A percentile compares a stretch with the other conserved stretches of the same genome.
Conservation (phyloP, 2,888 invertebrate species). For the Syrista parreyssii region DNA sequence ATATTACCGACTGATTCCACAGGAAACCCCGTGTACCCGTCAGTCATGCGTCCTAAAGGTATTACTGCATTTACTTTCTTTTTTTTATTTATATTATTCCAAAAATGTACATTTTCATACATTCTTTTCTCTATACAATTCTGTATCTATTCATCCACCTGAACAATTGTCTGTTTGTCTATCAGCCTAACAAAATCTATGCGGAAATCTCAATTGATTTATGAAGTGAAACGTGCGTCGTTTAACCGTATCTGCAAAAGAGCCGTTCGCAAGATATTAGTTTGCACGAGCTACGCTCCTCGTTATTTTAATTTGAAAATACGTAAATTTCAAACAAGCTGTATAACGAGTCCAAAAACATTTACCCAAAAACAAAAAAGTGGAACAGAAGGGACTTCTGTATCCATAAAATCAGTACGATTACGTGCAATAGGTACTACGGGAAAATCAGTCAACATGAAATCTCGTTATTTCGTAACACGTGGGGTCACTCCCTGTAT, state of each 20-base stretch:
- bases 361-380: background rate
- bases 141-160: background rate
- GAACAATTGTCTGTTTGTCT: background rate
- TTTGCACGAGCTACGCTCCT: background rate
- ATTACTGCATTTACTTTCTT: conserved; percentile 52
- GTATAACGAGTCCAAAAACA: background rate
- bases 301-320: background rate
- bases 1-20: conserved; percentile 81
- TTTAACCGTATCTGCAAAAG: background rate
- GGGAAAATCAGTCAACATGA: background rate
- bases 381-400: background rate
- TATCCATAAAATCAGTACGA: background rate
- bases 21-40: conserved; percentile 78
- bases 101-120: background rate
- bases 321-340: background rate
- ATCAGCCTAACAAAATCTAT: background rate
- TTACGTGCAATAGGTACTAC: background rate
- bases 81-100: conserved; percentile 7
- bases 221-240: background rate
- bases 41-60: conserved; percentile 80
- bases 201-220: background rate
- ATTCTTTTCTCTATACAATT: background rate
- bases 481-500: background rate
- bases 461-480: background rate
- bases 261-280: background rate